Conservation (phyloP, 1,140 invertebrate genomes). For the Rhopalosiphum maidis region DNA sequence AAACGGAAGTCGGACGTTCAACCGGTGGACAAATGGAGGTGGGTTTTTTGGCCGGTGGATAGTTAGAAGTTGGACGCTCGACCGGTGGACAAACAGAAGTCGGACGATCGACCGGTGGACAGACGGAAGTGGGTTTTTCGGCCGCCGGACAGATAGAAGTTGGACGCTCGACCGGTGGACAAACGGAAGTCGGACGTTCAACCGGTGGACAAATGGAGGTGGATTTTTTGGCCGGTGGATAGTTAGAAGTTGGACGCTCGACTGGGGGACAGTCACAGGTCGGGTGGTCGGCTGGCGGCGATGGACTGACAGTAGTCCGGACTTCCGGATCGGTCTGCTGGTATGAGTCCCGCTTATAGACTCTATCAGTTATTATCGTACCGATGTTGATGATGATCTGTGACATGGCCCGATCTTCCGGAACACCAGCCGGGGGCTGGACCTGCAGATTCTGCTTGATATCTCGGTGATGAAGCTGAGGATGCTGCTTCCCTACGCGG, state of each 20-base stretch:
- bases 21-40: no score
- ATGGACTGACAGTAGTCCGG: neutral
- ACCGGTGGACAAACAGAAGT: no score
- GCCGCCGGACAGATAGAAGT: no score
- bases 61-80: no score
- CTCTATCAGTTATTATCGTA: neutral
- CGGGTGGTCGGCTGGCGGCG: no score
- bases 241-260: neutral
- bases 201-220: no score
- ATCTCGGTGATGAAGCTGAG: neutral
- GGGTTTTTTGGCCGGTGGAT: no score
- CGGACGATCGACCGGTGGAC: no score
- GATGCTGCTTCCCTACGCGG: neutral
- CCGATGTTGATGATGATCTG: neutral
- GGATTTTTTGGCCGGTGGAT: no score
- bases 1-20: neutral
- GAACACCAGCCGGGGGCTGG: neutral
- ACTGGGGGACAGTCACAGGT: neutral
- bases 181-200: no score
- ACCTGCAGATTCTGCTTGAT: neutral
- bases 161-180: no score
- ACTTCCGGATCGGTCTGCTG: neutral
- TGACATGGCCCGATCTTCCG: neutral
- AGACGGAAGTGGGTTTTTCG: no score
- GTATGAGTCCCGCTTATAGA: neutral